These are phyloP conservation scores for Mormyrus iriodes DNA, from an alignment of 2,113 vertebrate genomes.

Conservation along the genomic window DNA sequence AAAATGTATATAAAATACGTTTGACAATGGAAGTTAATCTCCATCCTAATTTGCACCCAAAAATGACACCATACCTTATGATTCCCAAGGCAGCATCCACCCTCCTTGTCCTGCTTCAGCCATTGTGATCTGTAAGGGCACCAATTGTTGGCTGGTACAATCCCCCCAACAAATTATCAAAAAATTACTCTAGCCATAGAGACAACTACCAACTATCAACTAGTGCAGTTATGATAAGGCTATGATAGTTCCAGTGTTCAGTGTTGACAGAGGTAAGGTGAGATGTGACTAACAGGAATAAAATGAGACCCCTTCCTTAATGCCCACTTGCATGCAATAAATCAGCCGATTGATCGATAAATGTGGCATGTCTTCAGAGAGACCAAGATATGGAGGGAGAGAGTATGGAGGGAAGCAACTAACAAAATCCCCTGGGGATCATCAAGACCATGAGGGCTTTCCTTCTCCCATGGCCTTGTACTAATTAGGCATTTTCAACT, in stretches of 20 bases:
- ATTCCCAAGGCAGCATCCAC: not conserved
- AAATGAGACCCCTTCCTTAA: constrained; percentile 38
- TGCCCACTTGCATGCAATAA: constrained; percentile 31
- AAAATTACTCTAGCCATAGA: not conserved
- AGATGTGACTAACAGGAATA: constrained; percentile 39
- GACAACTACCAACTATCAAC: not conserved
- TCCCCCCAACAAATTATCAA: not conserved
- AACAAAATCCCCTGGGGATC: not conserved
- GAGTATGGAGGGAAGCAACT: not conserved
- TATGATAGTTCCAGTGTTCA: not conserved
- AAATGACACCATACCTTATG: not conserved
- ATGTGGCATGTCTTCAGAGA: constrained; percentile 39
- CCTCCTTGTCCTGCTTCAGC: not conserved
- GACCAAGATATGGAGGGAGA: not conserved
- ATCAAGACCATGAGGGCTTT: not conserved
- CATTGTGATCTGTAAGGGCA: not conserved
- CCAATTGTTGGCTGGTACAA: not conserved
- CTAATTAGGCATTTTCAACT: not conserved
- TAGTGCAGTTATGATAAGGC: not conserved
- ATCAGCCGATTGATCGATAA: constrained; percentile 46
- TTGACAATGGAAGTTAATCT: not conserved
- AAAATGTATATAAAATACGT: too few relatives aligned
- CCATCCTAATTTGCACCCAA: not conserved
- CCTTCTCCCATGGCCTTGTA: not conserved
- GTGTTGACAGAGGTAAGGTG: not conserved